A percentile compares a stretch with the other conserved stretches of the same genome.
Evolutionary conservation across 2,797 vertebrate genomes (phyloP).

Genomic region (Eidolon dupreanum): DNA sequence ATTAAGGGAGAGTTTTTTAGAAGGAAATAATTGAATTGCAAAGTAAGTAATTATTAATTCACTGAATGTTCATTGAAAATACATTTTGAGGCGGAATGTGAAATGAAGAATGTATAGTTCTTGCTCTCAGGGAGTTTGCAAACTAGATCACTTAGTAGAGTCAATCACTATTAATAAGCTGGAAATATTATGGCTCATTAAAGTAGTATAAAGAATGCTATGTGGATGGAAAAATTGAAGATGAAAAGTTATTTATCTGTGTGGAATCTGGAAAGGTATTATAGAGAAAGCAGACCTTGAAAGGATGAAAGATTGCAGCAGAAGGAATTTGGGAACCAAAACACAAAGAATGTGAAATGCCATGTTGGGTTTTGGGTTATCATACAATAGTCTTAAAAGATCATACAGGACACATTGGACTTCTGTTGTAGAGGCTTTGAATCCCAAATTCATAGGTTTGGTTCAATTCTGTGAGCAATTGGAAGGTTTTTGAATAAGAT

Average conservation of each 20-base stretch:
- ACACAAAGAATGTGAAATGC: neutral
- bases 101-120: neutral
- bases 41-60: neutral
- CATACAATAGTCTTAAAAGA: neutral
- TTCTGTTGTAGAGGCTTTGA: neutral
- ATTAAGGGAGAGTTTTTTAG: neutral
- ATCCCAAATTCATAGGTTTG: neutral
- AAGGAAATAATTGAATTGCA: neutral
- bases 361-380: neutral
- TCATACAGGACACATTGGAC: neutral
- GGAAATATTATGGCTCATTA: neutral
- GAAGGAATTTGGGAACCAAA: neutral
- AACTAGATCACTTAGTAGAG: neutral
- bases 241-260: neutral
- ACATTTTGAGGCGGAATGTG: neutral
- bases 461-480: neutral
- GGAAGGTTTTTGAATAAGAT: neutral
- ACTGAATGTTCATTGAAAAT: conserved; percentile 17
- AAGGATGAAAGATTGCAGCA: neutral
- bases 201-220: neutral
- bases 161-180: neutral
- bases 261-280: neutral
- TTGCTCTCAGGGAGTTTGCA: neutral
- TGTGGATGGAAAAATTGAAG: neutral
- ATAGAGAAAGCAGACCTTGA: neutral